Evolutionary conservation across 2,797 vertebrate species (phyloP).

Genomic region (Halcyon badia): DNA sequence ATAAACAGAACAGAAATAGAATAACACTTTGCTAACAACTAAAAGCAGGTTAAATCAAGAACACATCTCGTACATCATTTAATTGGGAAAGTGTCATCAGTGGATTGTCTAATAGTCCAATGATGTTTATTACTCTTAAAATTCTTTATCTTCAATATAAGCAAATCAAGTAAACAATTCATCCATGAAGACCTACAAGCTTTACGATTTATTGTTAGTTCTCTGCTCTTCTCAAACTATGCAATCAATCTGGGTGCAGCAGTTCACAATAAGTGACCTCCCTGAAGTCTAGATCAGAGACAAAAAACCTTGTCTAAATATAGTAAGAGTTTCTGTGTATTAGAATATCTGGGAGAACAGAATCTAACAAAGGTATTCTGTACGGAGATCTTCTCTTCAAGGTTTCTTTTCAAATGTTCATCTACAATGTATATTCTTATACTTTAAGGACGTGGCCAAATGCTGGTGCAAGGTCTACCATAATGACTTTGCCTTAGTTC

Average conservation of each 20-base stretch:
- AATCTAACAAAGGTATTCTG: background rate
- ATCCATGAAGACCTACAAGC: background rate
- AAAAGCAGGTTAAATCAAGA: conserved; percentile 21
- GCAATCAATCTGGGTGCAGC: background rate
- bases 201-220: background rate
- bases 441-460: background rate
- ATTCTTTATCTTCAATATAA: conserved; percentile 21
- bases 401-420: background rate
- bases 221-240: background rate
- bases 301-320: background rate
- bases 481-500: background rate
- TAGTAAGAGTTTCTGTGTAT: background rate
- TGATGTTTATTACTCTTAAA: background rate
- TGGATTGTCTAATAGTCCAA: background rate
- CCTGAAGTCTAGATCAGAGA: background rate
- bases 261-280: background rate
- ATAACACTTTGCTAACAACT: background rate
- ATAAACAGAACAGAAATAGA: conserved; percentile 5
- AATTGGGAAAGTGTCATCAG: conserved; percentile 19
- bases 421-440: background rate
- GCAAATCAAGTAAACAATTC: conserved; percentile 17
- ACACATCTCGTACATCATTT: background rate
- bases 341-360: background rate
- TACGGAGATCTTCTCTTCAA: background rate
- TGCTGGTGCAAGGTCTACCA: background rate